Percentiles rank a stretch among this genome's conserved stretches.
phyloP scores from a whole-genome alignment of 2,888 invertebrate genomes.

The Drosophila algonquin region DNA sequence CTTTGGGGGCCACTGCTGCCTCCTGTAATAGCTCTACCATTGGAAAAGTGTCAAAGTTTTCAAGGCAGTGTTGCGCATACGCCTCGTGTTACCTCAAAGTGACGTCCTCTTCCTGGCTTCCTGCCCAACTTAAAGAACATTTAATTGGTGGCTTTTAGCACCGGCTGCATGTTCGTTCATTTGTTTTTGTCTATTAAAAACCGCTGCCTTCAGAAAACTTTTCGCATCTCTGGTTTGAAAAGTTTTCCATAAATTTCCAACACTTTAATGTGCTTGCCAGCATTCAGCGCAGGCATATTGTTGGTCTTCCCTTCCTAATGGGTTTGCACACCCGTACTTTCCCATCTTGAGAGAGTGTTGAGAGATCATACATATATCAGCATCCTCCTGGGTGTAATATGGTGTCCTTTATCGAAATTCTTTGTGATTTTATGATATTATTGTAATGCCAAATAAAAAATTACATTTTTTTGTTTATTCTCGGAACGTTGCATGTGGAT shows the following conservation, averaged over 20 bases:
- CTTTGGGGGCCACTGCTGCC: constrained; percentile 11
- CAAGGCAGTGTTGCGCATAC: constrained; percentile 51
- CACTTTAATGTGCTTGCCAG: constrained; percentile 18
- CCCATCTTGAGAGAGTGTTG: background rate
- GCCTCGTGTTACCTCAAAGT: constrained; percentile 26
- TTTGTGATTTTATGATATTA: background rate
- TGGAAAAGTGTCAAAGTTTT: constrained; percentile 63
- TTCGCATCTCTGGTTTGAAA: constrained; percentile 24
- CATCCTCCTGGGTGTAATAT: too few relatives aligned
- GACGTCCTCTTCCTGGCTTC: constrained; percentile 12
- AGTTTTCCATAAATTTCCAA: constrained; percentile 35
- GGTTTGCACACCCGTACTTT: background rate
- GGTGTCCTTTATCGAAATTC: too few relatives aligned
- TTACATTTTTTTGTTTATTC: background rate
- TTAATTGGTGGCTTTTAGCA: constrained; percentile 61
- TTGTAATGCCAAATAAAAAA: background rate
- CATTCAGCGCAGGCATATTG: constrained; percentile 13
- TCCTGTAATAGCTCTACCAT: constrained; percentile 31
- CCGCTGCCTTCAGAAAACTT: constrained; percentile 26
- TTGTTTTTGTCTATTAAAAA: constrained; percentile 56
- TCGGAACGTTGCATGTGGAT: background rate
- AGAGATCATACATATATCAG: too few relatives aligned
- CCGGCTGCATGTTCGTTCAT: constrained; percentile 18
- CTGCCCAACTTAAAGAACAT: constrained; percentile 59
- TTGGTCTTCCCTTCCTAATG: constrained; percentile 12